Conservation (phyloP, 2,888 invertebrate species). For the Piscicola geometra region DNA sequence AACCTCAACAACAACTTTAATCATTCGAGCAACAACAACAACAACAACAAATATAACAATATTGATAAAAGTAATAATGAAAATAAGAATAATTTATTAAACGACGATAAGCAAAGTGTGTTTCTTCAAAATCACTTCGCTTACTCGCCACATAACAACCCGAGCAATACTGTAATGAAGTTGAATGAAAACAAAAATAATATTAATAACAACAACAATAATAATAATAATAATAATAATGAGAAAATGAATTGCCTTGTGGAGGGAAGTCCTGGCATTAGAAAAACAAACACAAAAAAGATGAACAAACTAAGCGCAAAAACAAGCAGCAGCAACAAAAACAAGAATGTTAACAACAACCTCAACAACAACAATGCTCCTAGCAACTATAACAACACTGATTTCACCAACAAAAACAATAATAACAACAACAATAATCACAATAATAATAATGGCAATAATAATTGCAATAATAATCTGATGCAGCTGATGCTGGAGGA, state of each 20-base stretch:
- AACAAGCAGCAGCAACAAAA: neutral
- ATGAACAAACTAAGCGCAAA: neutral
- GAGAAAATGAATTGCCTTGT: no score
- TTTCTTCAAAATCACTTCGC: neutral
- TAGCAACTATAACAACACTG: neutral
- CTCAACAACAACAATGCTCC: neutral
- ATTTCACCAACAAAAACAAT: neutral
- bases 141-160: neutral
- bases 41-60: neutral
- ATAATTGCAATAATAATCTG: neutral
- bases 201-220: neutral
- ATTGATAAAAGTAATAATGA: neutral
- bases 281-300: neutral
- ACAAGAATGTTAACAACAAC: constrained; percentile 8
- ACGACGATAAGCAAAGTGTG: neutral
- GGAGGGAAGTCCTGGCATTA: neutral
- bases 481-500: neutral
- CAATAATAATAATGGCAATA: constrained; percentile 5
- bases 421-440: neutral
- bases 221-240: neutral
- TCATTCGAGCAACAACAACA: neutral
- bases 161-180: neutral
- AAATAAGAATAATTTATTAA: neutral
- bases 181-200: neutral
- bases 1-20: neutral